Evolutionary conservation across 2,797 vertebrate species (phyloP).

Genomic region (Enteromius unitaeniatus): DNA sequence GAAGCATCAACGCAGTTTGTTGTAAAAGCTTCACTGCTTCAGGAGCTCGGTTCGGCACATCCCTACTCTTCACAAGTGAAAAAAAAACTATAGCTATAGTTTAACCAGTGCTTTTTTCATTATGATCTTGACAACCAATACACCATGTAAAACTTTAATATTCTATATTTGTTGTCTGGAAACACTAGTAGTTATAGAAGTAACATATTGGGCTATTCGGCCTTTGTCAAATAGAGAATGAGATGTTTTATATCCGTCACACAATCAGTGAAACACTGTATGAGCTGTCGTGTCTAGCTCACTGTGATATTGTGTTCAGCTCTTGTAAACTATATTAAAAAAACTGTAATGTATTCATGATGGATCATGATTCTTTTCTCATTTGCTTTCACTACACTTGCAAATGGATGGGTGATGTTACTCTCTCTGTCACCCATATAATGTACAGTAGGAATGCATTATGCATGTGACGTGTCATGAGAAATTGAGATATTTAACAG

Average conservation of each 20-base stretch:
- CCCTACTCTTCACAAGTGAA: neutral
- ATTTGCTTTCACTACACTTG: neutral
- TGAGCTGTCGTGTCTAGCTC: neutral
- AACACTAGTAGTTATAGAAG: neutral
- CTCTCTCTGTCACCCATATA: neutral
- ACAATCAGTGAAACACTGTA: neutral
- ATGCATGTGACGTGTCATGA: neutral
- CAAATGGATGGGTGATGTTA: neutral
- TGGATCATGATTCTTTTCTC: conserved; percentile 12
- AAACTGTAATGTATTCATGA: neutral
- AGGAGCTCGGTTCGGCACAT: neutral
- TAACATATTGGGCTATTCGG: neutral
- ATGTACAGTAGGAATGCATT: neutral
- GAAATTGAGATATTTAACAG: neutral
- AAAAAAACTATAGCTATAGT: neutral
- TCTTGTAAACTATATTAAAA: conserved; percentile 31
- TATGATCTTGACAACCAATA: neutral
- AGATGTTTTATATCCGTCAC: neutral
- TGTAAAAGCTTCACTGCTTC: neutral
- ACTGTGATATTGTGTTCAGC: neutral
- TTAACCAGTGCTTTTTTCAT: neutral
- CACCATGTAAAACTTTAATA: neutral
- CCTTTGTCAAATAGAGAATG: neutral
- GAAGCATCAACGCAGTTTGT: neutral
- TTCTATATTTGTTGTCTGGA: neutral